Evolutionary conservation across 2,113 vertebrate genomes (phyloP), one percentile per base, ranked within the genome.

Genomic region (Cervus canadensis): DNA sequence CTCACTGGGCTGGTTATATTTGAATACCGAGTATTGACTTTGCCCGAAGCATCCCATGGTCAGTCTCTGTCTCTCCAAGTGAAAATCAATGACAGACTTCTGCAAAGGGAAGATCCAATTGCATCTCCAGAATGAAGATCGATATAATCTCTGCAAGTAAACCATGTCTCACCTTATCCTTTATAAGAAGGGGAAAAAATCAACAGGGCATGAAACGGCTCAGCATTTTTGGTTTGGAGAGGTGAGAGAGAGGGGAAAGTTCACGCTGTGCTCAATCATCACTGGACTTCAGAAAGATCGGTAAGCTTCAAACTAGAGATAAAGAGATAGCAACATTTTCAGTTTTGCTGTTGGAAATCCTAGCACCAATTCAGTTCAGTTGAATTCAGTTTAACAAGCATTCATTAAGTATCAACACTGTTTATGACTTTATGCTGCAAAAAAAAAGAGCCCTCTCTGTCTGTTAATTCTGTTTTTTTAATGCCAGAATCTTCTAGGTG

Each of bases 141-240:
- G 19, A 97, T 97, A 78, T 15, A 83, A 83, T 91, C 82, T 83
- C 91, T 79, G 19, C 60, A 93, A 86, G 59, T 90, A 97, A 96
- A 96, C 76, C 1, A 0, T 57, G 85, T 89, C 59, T 12, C 30
- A 97, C 85, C 67, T 62, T 87, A 62, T 78, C 67, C 54, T 96
- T 90, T 95, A 25, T 74, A 94, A 94, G 88, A 94, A 92, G 88
- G 56, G 56, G 82, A 90, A 87, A 82, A 90, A 97, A 89, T 91
- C 91, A 96, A 91, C 95, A 89, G 88, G 76, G 81, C 95, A 79
- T 94, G 60, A 97, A 95, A 87, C 36, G 60, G 87, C 93, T 97
- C 88, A 88, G 96, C 94, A 87, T 54, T 97, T 97, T 97, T n/a
- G 84, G 90, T 94, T 97, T 91, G 78, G 88, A 91, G 56, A 96